Base-by-base conservation (phyloP, 2,888 invertebrate species). In the Dichetophora obliterata region DNA sequence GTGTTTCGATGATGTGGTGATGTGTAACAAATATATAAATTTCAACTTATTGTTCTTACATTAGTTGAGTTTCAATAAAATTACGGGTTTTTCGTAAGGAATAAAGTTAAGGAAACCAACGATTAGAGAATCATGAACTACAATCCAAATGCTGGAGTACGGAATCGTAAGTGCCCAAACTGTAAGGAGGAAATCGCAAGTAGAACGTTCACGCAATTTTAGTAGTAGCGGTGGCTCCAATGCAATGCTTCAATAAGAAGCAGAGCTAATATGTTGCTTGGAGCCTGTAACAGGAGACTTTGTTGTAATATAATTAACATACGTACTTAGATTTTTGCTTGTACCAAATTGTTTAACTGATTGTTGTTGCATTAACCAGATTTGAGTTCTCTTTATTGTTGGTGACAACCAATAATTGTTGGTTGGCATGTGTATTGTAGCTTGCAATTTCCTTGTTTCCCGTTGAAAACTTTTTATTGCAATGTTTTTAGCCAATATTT, bases 111-210 rank as follows among this genome's bases (percentile, higher is more conserved):
- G n/a, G 2, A 50, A 74, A n/a, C 27, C 9, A 66, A 48, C 4
- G 54, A 19, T 9, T 52, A 19, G 34, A 73, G 0, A 73, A 82
- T 68, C 68, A 88, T 88, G 87, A 88, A 88, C 80, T 88, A 86
- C 80, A 89, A 89, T 83, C 87, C 88, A 77, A 89, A 86, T 82
- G 81, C 86, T 75, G 87, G 86, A 79, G 83, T 85, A 75, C 84
- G 88, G 84, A 87, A 87, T 82, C 88, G 89, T 89, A 89, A 89
- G 89, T 89, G 84, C 83, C 82, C 85, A 82, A 85, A 86, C 81
- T 86, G 88, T 87, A 89, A 88, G 87, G 84, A 87, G 85, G 85
- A 85, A 83, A 81, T 81, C 81, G 86, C 87, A 88, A 87, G 88
- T 86, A 85, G 80, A 54, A 68, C 16, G 52, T 65, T 19, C 31